Base-by-base conservation (phyloP, 37 sponge, comb jelly and placozoan species). In the Chondrosia reniformis region DNA sequence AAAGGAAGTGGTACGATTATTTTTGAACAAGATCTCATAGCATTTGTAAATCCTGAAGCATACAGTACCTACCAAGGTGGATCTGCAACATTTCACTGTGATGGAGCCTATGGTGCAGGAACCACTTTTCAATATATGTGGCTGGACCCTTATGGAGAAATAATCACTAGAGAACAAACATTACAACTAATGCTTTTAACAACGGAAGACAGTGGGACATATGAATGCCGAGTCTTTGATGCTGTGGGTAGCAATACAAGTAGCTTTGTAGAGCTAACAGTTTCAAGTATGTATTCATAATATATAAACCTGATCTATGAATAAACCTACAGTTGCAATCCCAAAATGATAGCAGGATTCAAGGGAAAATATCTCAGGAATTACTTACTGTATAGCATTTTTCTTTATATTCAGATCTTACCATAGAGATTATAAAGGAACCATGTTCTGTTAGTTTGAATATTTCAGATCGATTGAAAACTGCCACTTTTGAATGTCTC, bases 61-160 rank as follows among this genome's bases (percentile, higher is more conserved):
- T 25, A 43, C 2, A 39, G 39, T n/a, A 44, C 72, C 24, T 39
- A 15, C 17, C 44, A 40, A 39, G 72, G 72, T 13, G 36, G n/a
- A 3, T 22, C 39, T 1, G 72, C 72, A 34, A 17, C n/a, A 40
- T 69, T 69, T 25, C n/a, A 13, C 72, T 69, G 72, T 25, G 39
- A 69, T 69, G 72, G 72, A 4, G 72, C 36, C 3, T 25, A 69
- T 6, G 72, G 72, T 24, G 15, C 43, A 25, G 72, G 72, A 12
- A 40, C 8, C 43, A n/a, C n/a, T n/a, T 69, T 43, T 6, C n/a
- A 24, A 41, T 69, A 69, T 34, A 24, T 69, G 42, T 69, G 72
- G 72, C 41, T 69, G 1, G 42, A 69, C 24, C 39, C 24, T 2
- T 9, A 7, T 13, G 17, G 42, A 1, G 72, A 40, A 39, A 17